Percentiles rank a stretch among this genome's conserved stretches.
Conservation (phyloP, 1,140 invertebrate species). For the Metopolophium dirhodum region DNA sequence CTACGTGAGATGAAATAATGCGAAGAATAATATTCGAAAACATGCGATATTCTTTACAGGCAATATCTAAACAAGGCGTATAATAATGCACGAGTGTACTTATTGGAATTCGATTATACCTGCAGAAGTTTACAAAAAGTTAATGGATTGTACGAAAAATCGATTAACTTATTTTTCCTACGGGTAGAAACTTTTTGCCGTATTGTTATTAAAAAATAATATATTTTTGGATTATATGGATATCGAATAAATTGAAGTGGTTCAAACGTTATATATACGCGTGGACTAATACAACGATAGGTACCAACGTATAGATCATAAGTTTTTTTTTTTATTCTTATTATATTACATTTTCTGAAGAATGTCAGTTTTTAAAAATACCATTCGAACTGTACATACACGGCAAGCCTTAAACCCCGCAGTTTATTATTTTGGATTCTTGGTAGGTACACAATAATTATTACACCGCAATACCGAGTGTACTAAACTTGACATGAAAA, state of each 20-base stretch:
- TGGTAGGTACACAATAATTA: not conserved
- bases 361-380: not conserved
- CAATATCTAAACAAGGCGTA: not conserved
- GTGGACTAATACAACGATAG: not conserved
- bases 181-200: not conserved
- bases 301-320: not conserved
- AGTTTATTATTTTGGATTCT: not conserved
- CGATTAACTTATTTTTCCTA: not conserved
- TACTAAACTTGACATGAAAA: not conserved
- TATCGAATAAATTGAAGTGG: slow-evolving; percentile 4
- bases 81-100: not conserved
- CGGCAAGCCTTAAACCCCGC: not conserved
- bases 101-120: not conserved
- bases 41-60: not conserved
- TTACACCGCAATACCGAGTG: not conserved
- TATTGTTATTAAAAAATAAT: not conserved
- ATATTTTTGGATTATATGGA: not conserved
- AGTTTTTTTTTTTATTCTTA: not conserved
- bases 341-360: not conserved
- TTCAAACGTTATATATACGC: not conserved
- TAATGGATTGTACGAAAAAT: not conserved
- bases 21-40: not conserved
- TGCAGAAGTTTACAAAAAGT: not conserved
- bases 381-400: not conserved
- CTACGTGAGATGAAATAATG: not conserved